phyloP scores from a whole-genome alignment of 2,888 invertebrate species.

The Hartigia nigra region DNA sequence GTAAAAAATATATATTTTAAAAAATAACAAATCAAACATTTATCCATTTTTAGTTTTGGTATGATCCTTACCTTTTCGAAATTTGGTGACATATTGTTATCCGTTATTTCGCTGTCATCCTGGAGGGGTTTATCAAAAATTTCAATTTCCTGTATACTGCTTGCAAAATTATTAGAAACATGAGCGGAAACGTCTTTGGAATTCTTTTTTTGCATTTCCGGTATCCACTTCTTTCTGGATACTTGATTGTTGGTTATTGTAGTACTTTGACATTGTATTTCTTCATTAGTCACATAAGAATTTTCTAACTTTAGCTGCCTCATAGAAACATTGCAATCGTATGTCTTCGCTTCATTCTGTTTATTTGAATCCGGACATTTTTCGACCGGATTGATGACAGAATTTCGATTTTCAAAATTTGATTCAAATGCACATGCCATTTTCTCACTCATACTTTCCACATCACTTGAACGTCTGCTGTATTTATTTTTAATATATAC shows the following conservation, averaged over 20 bases:
- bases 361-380: background rate
- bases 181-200: background rate
- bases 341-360: background rate
- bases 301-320: background rate
- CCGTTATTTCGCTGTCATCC: background rate
- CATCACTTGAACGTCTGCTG: constrained; percentile 28
- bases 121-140: background rate
- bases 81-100: background rate
- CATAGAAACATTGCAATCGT: background rate
- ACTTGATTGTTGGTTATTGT: background rate
- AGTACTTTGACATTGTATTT: background rate
- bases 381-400: background rate
- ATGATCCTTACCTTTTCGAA: background rate
- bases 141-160: background rate
- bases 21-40: background rate
- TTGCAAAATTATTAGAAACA: background rate
- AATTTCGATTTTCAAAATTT: background rate
- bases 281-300: background rate
- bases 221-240: background rate
- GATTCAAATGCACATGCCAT: background rate
- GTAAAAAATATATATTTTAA: background rate
- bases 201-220: background rate
- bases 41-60: background rate
- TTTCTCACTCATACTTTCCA: background rate
- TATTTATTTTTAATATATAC: background rate